phyloP scores from a whole-genome alignment of 2,113 vertebrate genomes.

The Octodon degus region DNA sequence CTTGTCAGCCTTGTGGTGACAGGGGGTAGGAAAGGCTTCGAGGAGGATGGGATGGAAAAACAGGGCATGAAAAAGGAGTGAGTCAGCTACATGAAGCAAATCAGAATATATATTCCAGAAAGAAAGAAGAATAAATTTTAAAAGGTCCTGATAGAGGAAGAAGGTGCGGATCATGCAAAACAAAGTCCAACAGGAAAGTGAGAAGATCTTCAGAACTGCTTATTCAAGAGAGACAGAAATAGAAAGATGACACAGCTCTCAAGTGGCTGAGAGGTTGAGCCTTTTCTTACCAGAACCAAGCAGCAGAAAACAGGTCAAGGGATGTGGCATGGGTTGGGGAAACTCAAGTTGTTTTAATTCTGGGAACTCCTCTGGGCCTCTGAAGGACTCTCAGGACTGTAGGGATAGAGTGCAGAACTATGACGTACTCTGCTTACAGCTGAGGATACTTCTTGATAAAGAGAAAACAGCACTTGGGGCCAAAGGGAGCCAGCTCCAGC shows the following conservation, averaged over 20 bases:
- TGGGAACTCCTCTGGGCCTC: neutral
- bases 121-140: neutral
- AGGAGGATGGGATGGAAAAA: neutral
- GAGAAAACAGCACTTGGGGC: neutral
- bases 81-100: neutral
- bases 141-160: neutral
- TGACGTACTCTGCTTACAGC: neutral
- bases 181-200: neutral
- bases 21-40: neutral
- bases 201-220: rapidly evolving
- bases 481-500: neutral
- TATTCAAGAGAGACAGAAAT: rapidly evolving
- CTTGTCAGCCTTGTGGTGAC: rapidly evolving
- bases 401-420: neutral
- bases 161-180: neutral
- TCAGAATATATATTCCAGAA: neutral
- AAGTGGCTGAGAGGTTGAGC: rapidly evolving
- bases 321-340: neutral
- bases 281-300: neutral
- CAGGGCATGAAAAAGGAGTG: neutral
- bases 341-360: neutral
- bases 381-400: neutral
- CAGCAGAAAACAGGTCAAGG: neutral
- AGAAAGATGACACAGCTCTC: neutral
- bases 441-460: neutral